Base-by-base conservation (phyloP, 2,113 vertebrate genomes). In the Eira barbara region DNA sequence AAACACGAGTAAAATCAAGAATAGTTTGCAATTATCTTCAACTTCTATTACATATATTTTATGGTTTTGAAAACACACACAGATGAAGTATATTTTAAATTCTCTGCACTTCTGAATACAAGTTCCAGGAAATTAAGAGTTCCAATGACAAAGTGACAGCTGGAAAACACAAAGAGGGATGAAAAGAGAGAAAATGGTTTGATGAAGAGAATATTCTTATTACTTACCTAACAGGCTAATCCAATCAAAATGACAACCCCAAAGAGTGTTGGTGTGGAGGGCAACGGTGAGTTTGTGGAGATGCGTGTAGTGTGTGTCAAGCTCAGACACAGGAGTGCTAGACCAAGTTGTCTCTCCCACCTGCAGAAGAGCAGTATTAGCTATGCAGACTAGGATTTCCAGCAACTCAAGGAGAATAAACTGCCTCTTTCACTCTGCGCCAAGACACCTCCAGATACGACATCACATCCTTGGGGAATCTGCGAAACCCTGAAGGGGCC, bases 21-120 rank as follows among this genome's bases (percentile, higher is more conserved):
- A 98, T 98, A 98, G 98, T 98, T 98, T 98, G 98, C 98, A 99
- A 99, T 99, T 98, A 99, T 98, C 99, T 98, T 98, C 96, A 98
- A 98, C 95, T 98, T 98, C 95, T 98, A 95, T 92, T 98, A 94
- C 95, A 90, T 0, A 10, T 94, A 97, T 97, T 94, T 80, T 97
- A 98, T 96, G 71, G 95, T 98, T 91, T 97, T 98, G 95, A 97
- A 98, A 98, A 98, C 97, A 96, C 90, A 96, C 83, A 95, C 79
- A 97, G 97, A 97, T 95, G 97, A 98, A 78, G 65, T 83, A 39
- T 67, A 74, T 84, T 98, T 97, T 94, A 9, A 57, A 0, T 0
- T 97, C 88, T 73, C 74, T 89, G 65, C 0, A 9, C 0, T 5
- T 98, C 83, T 94, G 93, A 45, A 79, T 85, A 95, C 93, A 69